Percentiles rank a stretch among this genome's conserved stretches.
Evolutionary conservation across 2,113 vertebrate species (phyloP).

Genomic region (Alethe diademata): DNA sequence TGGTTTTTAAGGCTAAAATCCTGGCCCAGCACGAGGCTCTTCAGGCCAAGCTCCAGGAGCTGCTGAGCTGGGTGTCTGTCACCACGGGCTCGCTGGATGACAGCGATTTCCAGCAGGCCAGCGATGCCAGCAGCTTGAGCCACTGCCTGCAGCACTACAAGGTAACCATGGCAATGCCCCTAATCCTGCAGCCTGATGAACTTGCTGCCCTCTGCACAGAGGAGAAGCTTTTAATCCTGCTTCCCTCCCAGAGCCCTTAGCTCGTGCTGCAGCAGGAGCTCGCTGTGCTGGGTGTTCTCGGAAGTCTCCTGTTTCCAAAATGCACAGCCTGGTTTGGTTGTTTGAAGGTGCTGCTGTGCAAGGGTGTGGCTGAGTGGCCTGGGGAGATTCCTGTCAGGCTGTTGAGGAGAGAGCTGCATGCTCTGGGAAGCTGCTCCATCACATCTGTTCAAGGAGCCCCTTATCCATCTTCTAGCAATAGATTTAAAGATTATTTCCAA

Average conservation of each 20-base stretch:
- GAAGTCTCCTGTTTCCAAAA: not conserved
- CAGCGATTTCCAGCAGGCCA: not conserved
- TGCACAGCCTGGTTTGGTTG: not conserved
- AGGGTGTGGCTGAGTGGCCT: not conserved
- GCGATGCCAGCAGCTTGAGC: conserved; percentile 20
- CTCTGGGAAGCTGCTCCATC: not conserved
- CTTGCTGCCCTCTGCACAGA: not conserved
- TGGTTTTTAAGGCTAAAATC: conserved; percentile 58
- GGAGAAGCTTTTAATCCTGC: conserved; percentile 41
- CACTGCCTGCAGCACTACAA: conserved; percentile 73
- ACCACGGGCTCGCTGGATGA: conserved; percentile 18
- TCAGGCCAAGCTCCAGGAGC: conserved; percentile 72
- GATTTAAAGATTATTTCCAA: not conserved
- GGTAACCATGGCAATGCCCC: conserved; percentile 71
- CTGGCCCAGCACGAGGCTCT: conserved; percentile 68
- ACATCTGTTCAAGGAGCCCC: fast-evolving
- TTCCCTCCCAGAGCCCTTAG: not conserved
- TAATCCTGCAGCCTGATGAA: not conserved
- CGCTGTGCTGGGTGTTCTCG: not conserved
- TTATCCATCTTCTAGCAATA: not conserved
- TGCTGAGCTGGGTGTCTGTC: conserved; percentile 79
- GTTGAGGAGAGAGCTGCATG: not conserved
- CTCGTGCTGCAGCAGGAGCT: not conserved
- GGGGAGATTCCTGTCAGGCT: not conserved
- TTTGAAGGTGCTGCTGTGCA: fast-evolving